Base-by-base conservation (phyloP, 2,113 vertebrate species). In the Plecturocebus donacophilus region DNA sequence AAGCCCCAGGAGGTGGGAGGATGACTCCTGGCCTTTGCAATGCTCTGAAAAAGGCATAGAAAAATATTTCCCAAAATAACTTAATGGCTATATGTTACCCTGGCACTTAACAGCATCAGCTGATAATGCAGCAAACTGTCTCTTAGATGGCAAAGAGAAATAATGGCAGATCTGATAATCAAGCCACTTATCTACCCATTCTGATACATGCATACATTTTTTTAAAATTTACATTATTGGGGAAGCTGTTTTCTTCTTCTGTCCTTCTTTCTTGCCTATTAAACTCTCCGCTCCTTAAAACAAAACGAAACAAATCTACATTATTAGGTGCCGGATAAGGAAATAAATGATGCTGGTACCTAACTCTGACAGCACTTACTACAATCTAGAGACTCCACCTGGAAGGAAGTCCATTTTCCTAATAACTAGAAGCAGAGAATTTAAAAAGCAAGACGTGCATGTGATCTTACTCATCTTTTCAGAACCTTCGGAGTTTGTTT, bases 11-110 rank as follows among this genome's bases (percentile, higher is more conserved):
- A 19, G 88, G 45, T 25, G 12, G 64, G 10, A 35, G 35, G 40
- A 38, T 52, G 45, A 76, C 75, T 75, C 52, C 47, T 90, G 64
- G 92, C 64, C 19, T 8, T 87, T 87, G 89, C 90, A 93, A 52
- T 11, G 20, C 64, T 96, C 49, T 92, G 73, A 76, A 84, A 96
- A 90, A 82, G 35, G 52, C 52, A 89, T 76, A 45, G 35, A 92
- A 94, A 92, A 64, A 64, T 64, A 94, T 79, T 96, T 95, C 85
- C 93, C 68, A 91, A 95, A 98, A 98, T 97, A 96, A 96, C 84
- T 96, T 81, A 1, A 4, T 84, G 85, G 92, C 84, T 95, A 70
- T 61, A 68, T 58, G 92, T 96, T 94, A 84, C 9, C 5, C 89
- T 45, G 71, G 77, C 81, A 85, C 66, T 95, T 83, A 86, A 86